These are phyloP conservation scores for Oryzias dopingdopingensis DNA, from an alignment of 2,797 vertebrate species.

Conservation along the genomic window DNA sequence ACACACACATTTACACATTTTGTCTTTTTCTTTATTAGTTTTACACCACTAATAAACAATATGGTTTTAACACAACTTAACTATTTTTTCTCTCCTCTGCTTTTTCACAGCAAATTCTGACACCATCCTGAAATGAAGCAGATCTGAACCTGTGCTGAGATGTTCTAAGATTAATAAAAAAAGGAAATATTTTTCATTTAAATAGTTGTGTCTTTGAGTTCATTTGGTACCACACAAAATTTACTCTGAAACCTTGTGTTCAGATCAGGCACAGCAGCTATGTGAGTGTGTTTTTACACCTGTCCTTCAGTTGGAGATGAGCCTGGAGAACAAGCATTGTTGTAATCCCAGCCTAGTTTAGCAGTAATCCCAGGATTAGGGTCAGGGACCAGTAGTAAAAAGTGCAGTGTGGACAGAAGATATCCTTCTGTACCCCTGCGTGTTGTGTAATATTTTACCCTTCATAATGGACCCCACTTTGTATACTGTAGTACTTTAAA, in stretches of 20 bases:
- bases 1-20: not conserved
- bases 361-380: conserved; percentile 81
- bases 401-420: conserved; percentile 75
- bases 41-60: too few relatives aligned
- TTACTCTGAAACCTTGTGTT: not conserved
- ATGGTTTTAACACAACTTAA: not conserved
- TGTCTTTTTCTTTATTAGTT: too few relatives aligned
- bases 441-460: conserved; percentile 52
- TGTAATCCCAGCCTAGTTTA: conserved; percentile 75
- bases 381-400: conserved; percentile 75
- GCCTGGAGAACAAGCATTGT: conserved; percentile 43
- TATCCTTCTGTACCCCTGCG: conserved; percentile 33
- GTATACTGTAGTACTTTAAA: not conserved
- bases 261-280: not conserved
- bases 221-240: conserved; percentile 1
- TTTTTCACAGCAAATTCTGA: conserved; percentile 73
- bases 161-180: conserved; percentile 56
- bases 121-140: conserved; percentile 78
- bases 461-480: conserved; percentile 25
- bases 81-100: not conserved
- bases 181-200: conserved; percentile 46
- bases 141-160: conserved; percentile 10
- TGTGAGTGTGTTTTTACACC: conserved; percentile 4
- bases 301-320: conserved; percentile 69
- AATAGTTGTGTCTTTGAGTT: not conserved